Percentiles rank a stretch among this genome's conserved stretches.
Evolutionary conservation across 53 echinoderm and acorn worm genomes (phyloP).

Genomic region (Holothuria leucospilota): DNA sequence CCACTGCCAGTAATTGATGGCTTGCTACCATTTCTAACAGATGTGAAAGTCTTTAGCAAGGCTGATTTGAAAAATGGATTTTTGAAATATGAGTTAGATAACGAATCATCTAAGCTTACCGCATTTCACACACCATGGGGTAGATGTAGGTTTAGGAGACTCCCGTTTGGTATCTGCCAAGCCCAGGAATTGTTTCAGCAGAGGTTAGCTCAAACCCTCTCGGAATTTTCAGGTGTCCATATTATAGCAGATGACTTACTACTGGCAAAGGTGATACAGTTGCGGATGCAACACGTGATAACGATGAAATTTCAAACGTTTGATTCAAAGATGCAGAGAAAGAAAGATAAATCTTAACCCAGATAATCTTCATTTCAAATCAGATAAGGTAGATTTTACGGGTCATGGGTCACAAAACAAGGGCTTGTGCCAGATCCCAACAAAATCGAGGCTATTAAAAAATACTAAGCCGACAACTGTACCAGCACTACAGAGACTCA

Average conservation of each 20-base stretch:
- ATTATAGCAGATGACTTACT: slow-evolving; percentile 64
- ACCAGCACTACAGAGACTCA: slow-evolving; percentile 38
- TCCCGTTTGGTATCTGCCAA: not conserved
- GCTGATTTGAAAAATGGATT: slow-evolving; percentile 43
- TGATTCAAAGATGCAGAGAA: slow-evolving; percentile 49
- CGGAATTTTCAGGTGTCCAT: slow-evolving; percentile 48
- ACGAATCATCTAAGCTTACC: slow-evolving; percentile 1
- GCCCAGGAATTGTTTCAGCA: slow-evolving; percentile 48
- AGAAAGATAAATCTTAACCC: slow-evolving; percentile 31
- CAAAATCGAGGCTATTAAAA: slow-evolving; percentile 58
- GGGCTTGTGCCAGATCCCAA: slow-evolving; percentile 62
- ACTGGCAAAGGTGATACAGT: slow-evolving; percentile 57
- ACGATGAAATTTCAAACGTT: slow-evolving; percentile 29
- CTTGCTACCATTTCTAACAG: not conserved
- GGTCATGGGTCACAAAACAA: slow-evolving; percentile 11
- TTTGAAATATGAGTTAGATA: slow-evolving; percentile 10
- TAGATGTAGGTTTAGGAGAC: slow-evolving; percentile 1
- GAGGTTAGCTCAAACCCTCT: slow-evolving; percentile 50
- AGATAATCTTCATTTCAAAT: slow-evolving; percentile 48
- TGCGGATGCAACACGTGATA: slow-evolving; percentile 7
- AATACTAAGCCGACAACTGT: slow-evolving; percentile 43
- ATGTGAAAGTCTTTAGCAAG: slow-evolving; percentile 51
- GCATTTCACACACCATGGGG: slow-evolving; percentile 43
- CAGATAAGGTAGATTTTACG: no score
- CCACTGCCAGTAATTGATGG: not conserved